These are phyloP conservation scores for Molothrus ater DNA, from an alignment of 2,797 vertebrate genomes.

Conservation along the genomic window DNA sequence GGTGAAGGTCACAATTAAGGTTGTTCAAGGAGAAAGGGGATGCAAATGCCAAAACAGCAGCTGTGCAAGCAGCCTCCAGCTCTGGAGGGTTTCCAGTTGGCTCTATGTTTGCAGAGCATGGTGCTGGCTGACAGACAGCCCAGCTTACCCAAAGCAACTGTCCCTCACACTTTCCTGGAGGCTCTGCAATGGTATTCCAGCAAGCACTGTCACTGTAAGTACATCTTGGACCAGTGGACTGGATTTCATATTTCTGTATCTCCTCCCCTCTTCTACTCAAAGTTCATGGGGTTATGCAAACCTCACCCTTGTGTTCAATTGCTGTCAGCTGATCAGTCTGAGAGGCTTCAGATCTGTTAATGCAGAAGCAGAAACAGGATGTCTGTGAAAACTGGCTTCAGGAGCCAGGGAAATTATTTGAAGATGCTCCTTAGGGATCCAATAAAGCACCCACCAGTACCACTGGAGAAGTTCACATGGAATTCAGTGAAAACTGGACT, in stretches of 20 bases:
- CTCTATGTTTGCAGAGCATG: not conserved
- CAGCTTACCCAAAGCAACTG: not conserved
- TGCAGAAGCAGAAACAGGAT: not conserved
- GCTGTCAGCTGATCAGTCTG: not conserved
- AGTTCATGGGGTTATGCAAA: not conserved
- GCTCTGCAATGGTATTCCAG: not conserved
- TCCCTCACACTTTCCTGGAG: not conserved
- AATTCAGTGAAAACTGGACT: not conserved
- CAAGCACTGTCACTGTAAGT: not conserved
- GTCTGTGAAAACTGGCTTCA: not conserved
- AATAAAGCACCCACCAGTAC: not conserved
- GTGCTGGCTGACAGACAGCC: not conserved
- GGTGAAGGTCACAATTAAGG: conserved; percentile 14
- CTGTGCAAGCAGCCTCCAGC: conserved; percentile 21
- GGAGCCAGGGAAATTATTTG: not conserved
- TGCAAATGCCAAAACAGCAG: not conserved
- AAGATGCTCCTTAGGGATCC: not conserved
- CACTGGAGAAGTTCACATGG: not conserved
- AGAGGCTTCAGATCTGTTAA: not conserved
- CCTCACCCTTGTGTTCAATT: not conserved
- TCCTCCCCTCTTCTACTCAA: not conserved
- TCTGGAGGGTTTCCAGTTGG: conserved; percentile 34
- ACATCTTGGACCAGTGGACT: not conserved
- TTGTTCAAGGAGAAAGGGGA: not conserved
- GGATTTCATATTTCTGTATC: not conserved